A percentile compares a stretch with the other conserved stretches of the same genome.
Evolutionary conservation across 2,797 vertebrate genomes (phyloP).

Genomic region (Podargus strigoides): DNA sequence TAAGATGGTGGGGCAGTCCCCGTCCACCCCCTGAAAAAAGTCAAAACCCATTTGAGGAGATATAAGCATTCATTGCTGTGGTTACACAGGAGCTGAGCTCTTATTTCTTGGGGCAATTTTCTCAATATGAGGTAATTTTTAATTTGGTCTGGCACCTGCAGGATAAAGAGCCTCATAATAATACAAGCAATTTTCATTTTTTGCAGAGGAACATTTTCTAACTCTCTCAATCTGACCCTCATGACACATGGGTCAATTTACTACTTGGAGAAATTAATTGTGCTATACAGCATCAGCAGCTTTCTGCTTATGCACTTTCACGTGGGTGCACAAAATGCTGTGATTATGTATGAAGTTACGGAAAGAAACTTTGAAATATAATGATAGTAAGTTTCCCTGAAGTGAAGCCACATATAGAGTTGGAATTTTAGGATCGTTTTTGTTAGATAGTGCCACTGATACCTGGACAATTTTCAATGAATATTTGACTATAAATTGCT

Average conservation of each 20-base stretch:
- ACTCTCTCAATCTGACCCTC: neutral
- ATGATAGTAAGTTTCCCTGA: constrained; percentile 24
- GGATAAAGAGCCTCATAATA: neutral
- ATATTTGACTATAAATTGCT: neutral
- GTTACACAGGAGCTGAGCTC: neutral
- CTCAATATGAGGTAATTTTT: neutral
- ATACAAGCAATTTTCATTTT: neutral
- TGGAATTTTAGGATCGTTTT: neutral
- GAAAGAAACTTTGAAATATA: constrained; percentile 19
- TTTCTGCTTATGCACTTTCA: neutral
- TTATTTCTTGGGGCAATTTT: neutral
- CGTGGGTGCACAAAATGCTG: neutral
- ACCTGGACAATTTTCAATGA: constrained; percentile 2
- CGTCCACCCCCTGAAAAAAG: too few relatives aligned
- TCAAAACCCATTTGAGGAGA: neutral
- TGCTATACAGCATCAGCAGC: neutral
- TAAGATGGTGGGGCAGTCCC: neutral
- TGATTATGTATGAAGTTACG: constrained; percentile 39
- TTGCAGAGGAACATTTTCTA: neutral
- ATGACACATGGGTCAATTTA: neutral
- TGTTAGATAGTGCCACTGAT: neutral
- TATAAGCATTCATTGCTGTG: neutral
- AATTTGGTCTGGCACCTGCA: neutral
- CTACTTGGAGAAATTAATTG: constrained; percentile 20
- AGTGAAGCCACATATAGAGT: neutral